Evolutionary conservation across 2,888 invertebrate species (phyloP), one percentile per base, ranked within the genome.

Genomic region (Lepidonotus clava): DNA sequence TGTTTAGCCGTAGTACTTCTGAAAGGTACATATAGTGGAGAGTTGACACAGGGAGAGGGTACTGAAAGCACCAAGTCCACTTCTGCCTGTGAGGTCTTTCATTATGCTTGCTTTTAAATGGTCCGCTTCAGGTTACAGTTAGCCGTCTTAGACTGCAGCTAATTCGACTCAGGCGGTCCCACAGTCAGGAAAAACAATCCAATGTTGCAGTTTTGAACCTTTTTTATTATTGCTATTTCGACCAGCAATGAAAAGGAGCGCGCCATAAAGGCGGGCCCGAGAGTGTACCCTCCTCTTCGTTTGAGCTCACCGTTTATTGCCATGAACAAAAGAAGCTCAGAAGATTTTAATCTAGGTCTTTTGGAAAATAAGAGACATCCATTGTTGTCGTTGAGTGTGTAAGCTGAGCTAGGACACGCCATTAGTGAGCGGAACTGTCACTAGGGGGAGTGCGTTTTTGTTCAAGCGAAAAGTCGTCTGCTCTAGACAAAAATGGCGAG

Each of bases 321-420:
- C 61, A 11, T 32, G 61, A 61, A 61, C 61, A 61, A 61, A 61
- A 61, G 61, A 24, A 11, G 11, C 61, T 61, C 61, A 28, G 61
- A 61, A 61, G 61, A 61, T 61, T 4, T 61, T 61, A 61, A 61
- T 61, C 61, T 61, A 5, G 2, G 61, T 61, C 11, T 61, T 61
- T 61, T 61, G 24, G 24, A 61, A 61, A 61, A 61, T 61, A 61
- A 18, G 61, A 61, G 24, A n/a, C 61, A 32, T 4, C 61, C 61
- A 61, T 61, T 61, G 61, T 61, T 61, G 61, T 5, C 28, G 61
- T 61, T 24, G 61, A 61, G 61, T 61, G 61, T 61, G 61, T 61
- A 61, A 61, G 28, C 61, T 28, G 61, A 61, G 61, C 61, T 24
- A 61, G 61, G 28, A 61, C 61, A 24, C 5, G 28, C 61, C 61